Evolutionary conservation across 1,140 invertebrate species (phyloP).

Genomic region (Heliconius nattereri): DNA sequence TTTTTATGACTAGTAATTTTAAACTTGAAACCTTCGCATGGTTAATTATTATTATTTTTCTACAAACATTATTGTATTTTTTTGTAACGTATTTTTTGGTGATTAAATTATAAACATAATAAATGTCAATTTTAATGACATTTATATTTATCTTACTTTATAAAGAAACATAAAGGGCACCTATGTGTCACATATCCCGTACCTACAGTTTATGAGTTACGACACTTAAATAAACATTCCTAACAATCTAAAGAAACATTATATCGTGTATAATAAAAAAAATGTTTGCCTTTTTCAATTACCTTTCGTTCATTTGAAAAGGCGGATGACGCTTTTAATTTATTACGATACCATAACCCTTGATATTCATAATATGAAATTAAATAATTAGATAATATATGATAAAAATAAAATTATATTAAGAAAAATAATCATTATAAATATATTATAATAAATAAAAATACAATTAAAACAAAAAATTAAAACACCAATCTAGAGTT

Average conservation of each 20-base stretch:
- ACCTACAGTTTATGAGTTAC: background rate
- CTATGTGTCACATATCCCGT: background rate
- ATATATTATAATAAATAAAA: too few species aligned
- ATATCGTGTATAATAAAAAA: background rate
- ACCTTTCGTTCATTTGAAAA: background rate
- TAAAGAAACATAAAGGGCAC: background rate
- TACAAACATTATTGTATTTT: too few species aligned
- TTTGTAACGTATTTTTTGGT: too few species aligned
- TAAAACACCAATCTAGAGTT: background rate
- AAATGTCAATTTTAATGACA: background rate
- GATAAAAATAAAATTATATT: background rate
- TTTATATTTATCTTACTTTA: background rate
- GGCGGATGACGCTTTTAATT: background rate
- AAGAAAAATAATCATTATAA: background rate
- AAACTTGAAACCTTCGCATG: too few species aligned
- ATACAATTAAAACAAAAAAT: too few species aligned
- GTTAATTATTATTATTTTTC: too few species aligned
- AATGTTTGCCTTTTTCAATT: background rate
- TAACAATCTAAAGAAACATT: background rate
- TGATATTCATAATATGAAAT: background rate
- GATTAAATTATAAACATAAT: background rate
- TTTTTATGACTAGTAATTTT: too few species aligned
- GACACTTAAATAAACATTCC: slow-evolving; percentile 1
- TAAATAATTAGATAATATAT: background rate
- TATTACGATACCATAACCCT: background rate